Conservation (phyloP, 2,797 vertebrate genomes). For the Gymnoscopelus braueri region DNA sequence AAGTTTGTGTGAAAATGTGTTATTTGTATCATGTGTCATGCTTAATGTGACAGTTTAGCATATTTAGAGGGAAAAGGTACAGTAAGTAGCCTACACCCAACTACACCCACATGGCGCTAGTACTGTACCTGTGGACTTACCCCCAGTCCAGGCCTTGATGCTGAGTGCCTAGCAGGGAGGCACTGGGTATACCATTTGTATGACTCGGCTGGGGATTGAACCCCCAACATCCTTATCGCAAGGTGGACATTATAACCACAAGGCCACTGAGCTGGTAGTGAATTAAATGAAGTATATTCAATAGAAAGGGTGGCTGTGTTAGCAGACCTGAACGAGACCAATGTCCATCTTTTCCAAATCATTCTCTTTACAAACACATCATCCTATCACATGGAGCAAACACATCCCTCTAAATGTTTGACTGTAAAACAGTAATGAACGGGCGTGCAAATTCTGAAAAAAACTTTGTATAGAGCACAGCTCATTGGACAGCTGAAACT, state of each 20-base stretch:
- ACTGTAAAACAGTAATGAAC: not conserved
- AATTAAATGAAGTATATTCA: not conserved
- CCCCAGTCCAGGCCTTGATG: too few species aligned
- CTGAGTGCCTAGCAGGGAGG: too few species aligned
- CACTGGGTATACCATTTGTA: too few species aligned
- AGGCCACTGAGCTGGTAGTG: not conserved
- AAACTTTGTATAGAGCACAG: not conserved
- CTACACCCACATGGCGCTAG: too few species aligned
- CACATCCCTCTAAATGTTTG: not conserved
- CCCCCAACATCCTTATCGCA: too few species aligned
- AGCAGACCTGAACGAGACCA: not conserved
- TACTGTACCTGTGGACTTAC: too few species aligned
- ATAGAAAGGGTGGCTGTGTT: not conserved
- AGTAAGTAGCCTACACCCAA: too few species aligned
- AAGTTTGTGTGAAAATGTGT: too few species aligned
- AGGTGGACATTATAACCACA: not conserved
- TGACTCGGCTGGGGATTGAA: too few species aligned
- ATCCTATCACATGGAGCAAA: slow-evolving; percentile 7
- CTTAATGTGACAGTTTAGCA: too few species aligned
- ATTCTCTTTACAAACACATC: not conserved
- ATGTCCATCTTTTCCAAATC: not conserved
- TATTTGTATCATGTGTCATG: too few species aligned
- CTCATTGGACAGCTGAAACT: not conserved
- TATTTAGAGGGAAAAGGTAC: too few species aligned
- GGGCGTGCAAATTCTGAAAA: not conserved